Base-by-base conservation (phyloP, 2,113 vertebrate species). In the Myxocyprinus asiaticus region DNA sequence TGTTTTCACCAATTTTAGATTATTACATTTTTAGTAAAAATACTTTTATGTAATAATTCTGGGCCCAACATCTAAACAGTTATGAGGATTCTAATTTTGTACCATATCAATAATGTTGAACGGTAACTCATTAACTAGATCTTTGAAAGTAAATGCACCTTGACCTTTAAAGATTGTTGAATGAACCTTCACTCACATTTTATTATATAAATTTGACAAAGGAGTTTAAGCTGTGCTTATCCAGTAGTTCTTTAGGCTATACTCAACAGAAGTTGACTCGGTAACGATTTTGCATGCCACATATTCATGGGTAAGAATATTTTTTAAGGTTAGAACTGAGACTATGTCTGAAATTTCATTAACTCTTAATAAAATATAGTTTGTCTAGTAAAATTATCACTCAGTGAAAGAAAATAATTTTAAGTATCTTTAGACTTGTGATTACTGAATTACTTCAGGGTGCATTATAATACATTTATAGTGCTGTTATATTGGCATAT, bases 171-270 rank as follows among this genome's bases (percentile, higher is more conserved):
- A 59, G 4, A 77, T 8, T n/a, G 15, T 59, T 50, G 17, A 61
- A 42, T n/a, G 55, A 78, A 61, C 76, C 12, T 61, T 61, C 44
- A 22, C 53, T 68, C 15, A 48, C 9, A 47, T 72, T 7, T n/a
- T n/a, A 9, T 59, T 5, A 5, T 15, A 6, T 61, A 48, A 45
- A 17, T 67, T 22, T 7, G 9, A 8, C 6, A 67, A 44, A 2
- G 3, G 33, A 11, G 17, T 9, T 5, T 11, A 9, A 56, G 42
- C 22, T 10, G 53, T 77, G 43, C 43, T 47, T 53, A 4, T 4
- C 12, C 42, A 9, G n/a, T 12, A 17, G n/a, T 42, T n/a, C 3
- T 14, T 14, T 47, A n/a, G 12, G 17, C 11, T 43, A 7, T 22
- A 6, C 14, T 66, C n/a, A 48, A 56, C 14, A 10, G 5, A 45